Conservation (phyloP, 2,797 vertebrate species). For the Poecilia wingei region DNA sequence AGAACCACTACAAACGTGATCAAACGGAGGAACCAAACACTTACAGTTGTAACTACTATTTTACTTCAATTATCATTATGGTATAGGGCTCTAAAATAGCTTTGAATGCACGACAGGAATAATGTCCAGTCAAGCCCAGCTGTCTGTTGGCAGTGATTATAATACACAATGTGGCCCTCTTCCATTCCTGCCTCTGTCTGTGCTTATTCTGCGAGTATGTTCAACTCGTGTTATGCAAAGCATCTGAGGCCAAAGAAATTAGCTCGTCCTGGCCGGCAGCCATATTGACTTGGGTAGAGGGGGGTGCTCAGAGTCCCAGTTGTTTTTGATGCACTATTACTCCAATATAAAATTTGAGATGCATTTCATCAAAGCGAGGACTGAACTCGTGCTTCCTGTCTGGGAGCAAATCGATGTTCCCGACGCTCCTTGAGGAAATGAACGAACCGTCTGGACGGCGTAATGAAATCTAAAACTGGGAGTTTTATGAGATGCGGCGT, state of each 20-base stretch:
- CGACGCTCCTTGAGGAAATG: slow-evolving; percentile 57
- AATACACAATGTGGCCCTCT: slow-evolving; percentile 17
- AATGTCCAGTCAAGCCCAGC: not conserved
- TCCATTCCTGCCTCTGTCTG: slow-evolving; percentile 20
- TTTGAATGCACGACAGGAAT: slow-evolving; percentile 4
- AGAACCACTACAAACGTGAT: slow-evolving; percentile 41
- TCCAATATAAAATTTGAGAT: slow-evolving; percentile 49
- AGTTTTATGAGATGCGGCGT: slow-evolving; percentile 40
- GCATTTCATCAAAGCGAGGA: slow-evolving; percentile 46
- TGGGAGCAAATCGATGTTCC: slow-evolving; percentile 50
- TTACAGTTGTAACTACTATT: slow-evolving; percentile 51
- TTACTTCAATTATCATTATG: slow-evolving; percentile 38
- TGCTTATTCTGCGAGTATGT: slow-evolving; percentile 30
- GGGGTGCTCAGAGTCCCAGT: slow-evolving; percentile 45
- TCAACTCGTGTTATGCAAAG: slow-evolving; percentile 64
- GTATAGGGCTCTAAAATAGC: slow-evolving; percentile 23
- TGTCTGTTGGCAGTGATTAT: slow-evolving; percentile 14
- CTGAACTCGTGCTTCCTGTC: slow-evolving; percentile 33
- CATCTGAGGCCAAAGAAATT: slow-evolving; percentile 69
- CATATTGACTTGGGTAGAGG: slow-evolving; percentile 59
- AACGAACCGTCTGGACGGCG: slow-evolving; percentile 33
- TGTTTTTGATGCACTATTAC: slow-evolving; percentile 67
- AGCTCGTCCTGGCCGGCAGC: slow-evolving; percentile 68
- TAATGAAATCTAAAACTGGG: slow-evolving; percentile 49
- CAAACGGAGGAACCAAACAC: slow-evolving; percentile 44